phyloP scores from a whole-genome alignment of 2,888 invertebrate species.

The Harpalus rufipes region DNA sequence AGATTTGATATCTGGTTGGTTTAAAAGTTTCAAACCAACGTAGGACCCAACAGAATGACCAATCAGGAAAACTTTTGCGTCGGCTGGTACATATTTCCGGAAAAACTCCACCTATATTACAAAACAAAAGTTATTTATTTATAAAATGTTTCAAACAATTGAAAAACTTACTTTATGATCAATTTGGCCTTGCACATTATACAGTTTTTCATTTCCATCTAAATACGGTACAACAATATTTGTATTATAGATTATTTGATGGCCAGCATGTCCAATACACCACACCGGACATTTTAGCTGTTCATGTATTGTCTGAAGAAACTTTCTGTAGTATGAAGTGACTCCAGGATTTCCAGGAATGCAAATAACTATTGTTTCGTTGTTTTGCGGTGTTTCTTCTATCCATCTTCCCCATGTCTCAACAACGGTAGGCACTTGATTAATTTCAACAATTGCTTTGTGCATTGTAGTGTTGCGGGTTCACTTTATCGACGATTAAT shows the following conservation, averaged over 20 bases:
- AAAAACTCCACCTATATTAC: slow-evolving; percentile 81
- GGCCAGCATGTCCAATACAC: slow-evolving; percentile 91
- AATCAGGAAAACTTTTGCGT: slow-evolving; percentile 88
- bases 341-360: slow-evolving; percentile 95
- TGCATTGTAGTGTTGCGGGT: slow-evolving; percentile 73
- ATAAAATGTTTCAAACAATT: no score
- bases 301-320: slow-evolving; percentile 83
- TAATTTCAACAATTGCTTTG: slow-evolving; percentile 79
- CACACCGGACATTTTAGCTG: slow-evolving; percentile 85
- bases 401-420: slow-evolving; percentile 86
- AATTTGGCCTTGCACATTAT: slow-evolving; percentile 88
- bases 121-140: slow-evolving; percentile 70
- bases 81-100: slow-evolving; percentile 84
- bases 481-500: not conserved
- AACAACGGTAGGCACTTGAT: slow-evolving; percentile 85
- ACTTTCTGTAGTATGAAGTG: slow-evolving; percentile 88
- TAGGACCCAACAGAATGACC: slow-evolving; percentile 96
- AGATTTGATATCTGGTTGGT: slow-evolving; percentile 79
- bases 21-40: slow-evolving; percentile 86
- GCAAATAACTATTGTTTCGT: slow-evolving; percentile 84
- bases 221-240: slow-evolving; percentile 78
- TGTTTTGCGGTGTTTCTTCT: slow-evolving; percentile 80
- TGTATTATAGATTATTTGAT: slow-evolving; percentile 83
- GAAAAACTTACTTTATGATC: slow-evolving; percentile 83
- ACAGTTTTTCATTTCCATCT: slow-evolving; percentile 81